Evolutionary conservation across 1,140 invertebrate species (phyloP).

Genomic region (Tetraneura akinire): DNA sequence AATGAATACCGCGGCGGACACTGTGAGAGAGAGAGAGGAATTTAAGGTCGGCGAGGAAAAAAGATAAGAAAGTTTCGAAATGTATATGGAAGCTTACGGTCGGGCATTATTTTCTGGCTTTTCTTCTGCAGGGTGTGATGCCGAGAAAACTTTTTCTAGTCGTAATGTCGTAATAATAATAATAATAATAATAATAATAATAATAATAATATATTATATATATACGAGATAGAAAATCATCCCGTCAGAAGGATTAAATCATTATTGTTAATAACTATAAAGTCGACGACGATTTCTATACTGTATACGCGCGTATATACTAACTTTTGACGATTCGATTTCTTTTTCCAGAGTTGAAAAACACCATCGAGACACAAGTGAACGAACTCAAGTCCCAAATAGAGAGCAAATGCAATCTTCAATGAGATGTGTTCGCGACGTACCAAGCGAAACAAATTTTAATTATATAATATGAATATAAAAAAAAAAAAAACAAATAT

Average conservation of each 20-base stretch:
- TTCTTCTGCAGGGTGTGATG: too few species aligned
- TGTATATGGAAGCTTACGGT: not conserved
- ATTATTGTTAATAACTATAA: not conserved
- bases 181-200: too few species aligned
- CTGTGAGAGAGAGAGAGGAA: not conserved
- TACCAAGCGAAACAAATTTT: not conserved
- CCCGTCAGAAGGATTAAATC: not conserved
- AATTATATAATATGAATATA: not conserved
- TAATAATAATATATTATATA: too few species aligned
- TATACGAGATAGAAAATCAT: too few species aligned
- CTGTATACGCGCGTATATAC: slow-evolving; percentile 60
- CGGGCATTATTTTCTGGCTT: not conserved
- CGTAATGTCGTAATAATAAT: not conserved
- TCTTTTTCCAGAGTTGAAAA: slow-evolving; percentile 83
- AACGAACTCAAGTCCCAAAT: slow-evolving; percentile 91
- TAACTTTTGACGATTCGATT: slow-evolving; percentile 59
- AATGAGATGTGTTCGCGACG: slow-evolving; percentile 64
- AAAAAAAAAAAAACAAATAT: slow-evolving; percentile 20
- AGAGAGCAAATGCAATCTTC: slow-evolving; percentile 89
- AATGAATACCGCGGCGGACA: not conserved
- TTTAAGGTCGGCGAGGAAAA: not conserved
- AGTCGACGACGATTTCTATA: too few species aligned
- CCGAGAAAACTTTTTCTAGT: not conserved
- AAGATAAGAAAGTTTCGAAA: slow-evolving; percentile 23
- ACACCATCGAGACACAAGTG: slow-evolving; percentile 91